A percentile compares a stretch with the other conserved stretches of the same genome.
Conservation (phyloP, 2,113 vertebrate species). For the Rynchops niger region DNA sequence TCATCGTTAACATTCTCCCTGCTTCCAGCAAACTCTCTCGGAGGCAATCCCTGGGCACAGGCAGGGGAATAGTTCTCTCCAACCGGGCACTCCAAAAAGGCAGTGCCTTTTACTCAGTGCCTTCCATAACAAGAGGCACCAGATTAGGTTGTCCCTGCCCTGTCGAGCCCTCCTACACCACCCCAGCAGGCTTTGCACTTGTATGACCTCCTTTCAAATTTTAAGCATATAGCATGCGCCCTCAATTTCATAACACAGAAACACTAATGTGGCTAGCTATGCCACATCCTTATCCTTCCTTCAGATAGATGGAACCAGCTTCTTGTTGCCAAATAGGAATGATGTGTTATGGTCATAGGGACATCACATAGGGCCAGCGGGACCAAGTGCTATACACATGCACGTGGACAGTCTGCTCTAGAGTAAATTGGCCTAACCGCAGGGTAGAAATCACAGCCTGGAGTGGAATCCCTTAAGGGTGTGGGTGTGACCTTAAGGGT, state of each 20-base stretch:
- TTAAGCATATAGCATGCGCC: neutral
- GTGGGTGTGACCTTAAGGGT: neutral
- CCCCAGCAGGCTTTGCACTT: neutral
- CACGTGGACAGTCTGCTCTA: neutral
- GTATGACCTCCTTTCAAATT: neutral
- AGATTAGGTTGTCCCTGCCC: neutral
- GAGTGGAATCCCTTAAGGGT: neutral
- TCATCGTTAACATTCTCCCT: neutral
- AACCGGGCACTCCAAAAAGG: neutral
- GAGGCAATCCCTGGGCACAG: neutral
- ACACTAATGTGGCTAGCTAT: neutral
- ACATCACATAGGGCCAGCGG: neutral
- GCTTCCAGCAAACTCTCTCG: neutral
- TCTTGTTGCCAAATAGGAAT: neutral
- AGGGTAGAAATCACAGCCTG: neutral
- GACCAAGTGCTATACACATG: neutral
- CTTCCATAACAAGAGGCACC: neutral
- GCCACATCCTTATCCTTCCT: neutral
- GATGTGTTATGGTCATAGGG: neutral
- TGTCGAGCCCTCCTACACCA: neutral
- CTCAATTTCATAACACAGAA: neutral
- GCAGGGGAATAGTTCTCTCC: neutral
- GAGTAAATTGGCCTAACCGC: neutral
- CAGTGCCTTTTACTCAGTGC: neutral
- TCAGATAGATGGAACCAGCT: neutral